Percentiles rank a stretch among this genome's conserved stretches.
These are phyloP conservation scores for Haplochromis vanheusdeni DNA, from an alignment of 2,113 vertebrate species.

Conservation along the genomic window DNA sequence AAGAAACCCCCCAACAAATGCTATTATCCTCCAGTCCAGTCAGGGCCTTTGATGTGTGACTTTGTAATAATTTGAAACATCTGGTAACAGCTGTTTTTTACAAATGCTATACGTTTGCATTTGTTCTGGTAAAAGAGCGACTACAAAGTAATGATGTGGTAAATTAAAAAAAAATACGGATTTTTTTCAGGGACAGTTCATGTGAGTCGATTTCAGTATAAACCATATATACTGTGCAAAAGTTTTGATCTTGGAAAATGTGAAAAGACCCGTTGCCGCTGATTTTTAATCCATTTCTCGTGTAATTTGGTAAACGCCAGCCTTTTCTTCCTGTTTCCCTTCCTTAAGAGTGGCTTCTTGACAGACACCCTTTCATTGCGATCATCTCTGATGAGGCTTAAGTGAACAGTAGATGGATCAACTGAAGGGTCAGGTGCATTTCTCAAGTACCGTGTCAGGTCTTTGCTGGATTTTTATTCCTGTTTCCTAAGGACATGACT, in stretches of 20 bases:
- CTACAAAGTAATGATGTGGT: neutral
- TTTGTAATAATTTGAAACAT: neutral
- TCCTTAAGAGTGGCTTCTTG: neutral
- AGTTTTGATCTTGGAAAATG: neutral
- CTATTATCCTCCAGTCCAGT: neutral
- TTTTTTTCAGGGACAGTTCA: neutral
- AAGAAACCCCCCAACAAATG: neutral
- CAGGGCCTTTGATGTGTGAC: neutral
- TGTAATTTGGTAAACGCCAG: neutral
- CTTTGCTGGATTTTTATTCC: neutral
- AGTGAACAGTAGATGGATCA: neutral
- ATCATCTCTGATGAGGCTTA: neutral
- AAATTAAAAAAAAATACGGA: accelerated
- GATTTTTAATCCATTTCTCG: neutral
- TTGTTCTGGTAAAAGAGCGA: neutral
- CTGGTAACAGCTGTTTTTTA: neutral
- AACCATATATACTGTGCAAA: neutral
- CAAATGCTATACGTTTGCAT: neutral
- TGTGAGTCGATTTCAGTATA: neutral
- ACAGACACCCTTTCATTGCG: neutral
- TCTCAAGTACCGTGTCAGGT: neutral
- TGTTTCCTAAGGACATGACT: neutral
- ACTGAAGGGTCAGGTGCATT: neutral
- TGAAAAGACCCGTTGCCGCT: neutral
- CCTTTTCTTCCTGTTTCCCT: neutral